Base-by-base conservation (phyloP, 2,888 invertebrate genomes). In the Drosophila mimetica region DNA sequence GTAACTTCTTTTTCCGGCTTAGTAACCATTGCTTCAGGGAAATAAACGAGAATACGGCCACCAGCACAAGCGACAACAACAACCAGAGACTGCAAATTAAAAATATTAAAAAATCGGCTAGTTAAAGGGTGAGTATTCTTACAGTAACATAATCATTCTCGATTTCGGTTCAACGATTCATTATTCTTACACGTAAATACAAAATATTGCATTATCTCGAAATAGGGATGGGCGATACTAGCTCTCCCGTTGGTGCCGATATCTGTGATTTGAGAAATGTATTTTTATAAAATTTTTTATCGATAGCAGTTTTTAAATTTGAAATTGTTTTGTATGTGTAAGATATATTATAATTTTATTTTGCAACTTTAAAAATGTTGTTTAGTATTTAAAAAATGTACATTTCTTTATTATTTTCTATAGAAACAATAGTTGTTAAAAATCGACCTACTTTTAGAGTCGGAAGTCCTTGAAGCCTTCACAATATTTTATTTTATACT, bases 1-100 rank as follows among this genome's bases (percentile, higher is more conserved):
- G 85, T n/a, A 90, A 48, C 60, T 88, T 86, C 7, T 77, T 66
- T 54, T 89, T 90, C 46, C 76, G 72, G 42, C 61, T 48, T 51
- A 78, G 63, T 18, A 90, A 70, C 79, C 84, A 89, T 54, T 86
- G 83, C 4, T 89, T 79, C 16, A 90, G 53, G 4, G 64, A 74
- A 41, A 80, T 71, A 32, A 88, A 66, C 5, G 59, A 16, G 5
- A 44, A 41, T 13, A 51, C 7, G 1, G 32, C 39, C 37, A 59
- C 52, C 13, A 34, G 13, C 16, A 28, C 52, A 9, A 63, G n/a
- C 9, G 20, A 36, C 8, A 72, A 11, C 11, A 44, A 18, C 47
- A 64, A 14, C 64, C 73, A 70, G 22, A 70, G 22, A 5, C 69
- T 70, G 63, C 1, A 42, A 60, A 28, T n/a, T 28, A 8, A 46